phyloP scores from a whole-genome alignment of 2,888 invertebrate genomes.

The Apamea sordens region DNA sequence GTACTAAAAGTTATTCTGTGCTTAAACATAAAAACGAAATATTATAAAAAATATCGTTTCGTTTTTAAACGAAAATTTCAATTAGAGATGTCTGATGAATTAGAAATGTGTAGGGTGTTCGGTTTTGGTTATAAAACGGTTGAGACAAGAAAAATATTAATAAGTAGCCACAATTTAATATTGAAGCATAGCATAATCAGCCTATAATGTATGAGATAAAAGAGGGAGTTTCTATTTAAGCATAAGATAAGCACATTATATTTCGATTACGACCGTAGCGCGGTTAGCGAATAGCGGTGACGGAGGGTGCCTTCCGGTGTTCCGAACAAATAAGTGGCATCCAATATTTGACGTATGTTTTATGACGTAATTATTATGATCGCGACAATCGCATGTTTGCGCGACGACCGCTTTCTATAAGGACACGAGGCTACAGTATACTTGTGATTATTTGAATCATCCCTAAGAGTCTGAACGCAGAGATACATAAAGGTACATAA shows the following conservation, averaged over 20 bases:
- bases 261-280: background rate
- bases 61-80: background rate
- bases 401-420: background rate
- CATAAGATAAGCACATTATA: background rate
- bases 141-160: background rate
- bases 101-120: background rate
- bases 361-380: background rate
- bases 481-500: slow-evolving; percentile 10
- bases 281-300: background rate
- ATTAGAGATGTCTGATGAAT: too few species aligned
- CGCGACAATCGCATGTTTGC: background rate
- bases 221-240: background rate
- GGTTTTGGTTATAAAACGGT: background rate
- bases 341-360: background rate
- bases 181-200: too few species aligned
- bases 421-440: background rate
- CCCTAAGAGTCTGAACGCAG: background rate
- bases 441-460: slow-evolving; percentile 6
- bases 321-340: background rate
- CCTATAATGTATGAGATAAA: too few species aligned
- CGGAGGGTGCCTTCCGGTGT: background rate
- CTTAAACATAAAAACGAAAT: background rate
- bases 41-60: background rate
- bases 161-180: background rate
- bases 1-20: too few species aligned